Evolutionary conservation across 2,888 invertebrate genomes (phyloP), one percentile per base, ranked within the genome.

Genomic region (Drosophila dives): DNA sequence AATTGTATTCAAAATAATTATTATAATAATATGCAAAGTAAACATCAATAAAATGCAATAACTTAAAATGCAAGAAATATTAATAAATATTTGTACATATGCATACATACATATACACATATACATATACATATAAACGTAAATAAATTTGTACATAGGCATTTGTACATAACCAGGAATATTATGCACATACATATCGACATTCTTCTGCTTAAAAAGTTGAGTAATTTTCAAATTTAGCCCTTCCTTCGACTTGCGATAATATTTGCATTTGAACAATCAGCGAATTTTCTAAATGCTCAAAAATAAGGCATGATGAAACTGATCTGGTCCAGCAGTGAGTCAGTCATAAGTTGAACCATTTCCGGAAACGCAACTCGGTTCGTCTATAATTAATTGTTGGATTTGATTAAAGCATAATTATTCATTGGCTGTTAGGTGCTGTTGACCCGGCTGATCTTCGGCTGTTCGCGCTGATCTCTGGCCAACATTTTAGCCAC

Each of bases 401-500:
- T 5, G 40, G 29, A 29, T 55, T 55, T 20, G 40, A 56, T 56
- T 42, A 20, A 20, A 10, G n/a, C 38, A 15, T 20, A 29, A 29
- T 29, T n/a, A 40, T 56, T 60, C 29, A 36, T 23, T 38, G 15
- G 15, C 20, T 23, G 33, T 32, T 36, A 3, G 20, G 2, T 15
- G 45, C 15, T 38, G 56, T 20, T 61, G 49, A 74, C 66, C 73
- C 29, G 26, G 48, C 36, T 36, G 26, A 40, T 32, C 58, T 54
- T 15, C 23, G 23, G 48, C 48, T 15, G 26, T 29, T 10, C 6
- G 29, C 32, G 20, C 17, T 60, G 70, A 69, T 58, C 72, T 73
- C 67, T 74, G 75, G 62, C 75, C 65, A 66, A 72, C 48, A 77
- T 65, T 62, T 75, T 20, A 49, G 56, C 23, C 56, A 38, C 53